Percentiles rank a stretch among this genome's conserved stretches.
phyloP scores from a whole-genome alignment of 64 coral and sea anemone genomes.

The Montipora cactus region DNA sequence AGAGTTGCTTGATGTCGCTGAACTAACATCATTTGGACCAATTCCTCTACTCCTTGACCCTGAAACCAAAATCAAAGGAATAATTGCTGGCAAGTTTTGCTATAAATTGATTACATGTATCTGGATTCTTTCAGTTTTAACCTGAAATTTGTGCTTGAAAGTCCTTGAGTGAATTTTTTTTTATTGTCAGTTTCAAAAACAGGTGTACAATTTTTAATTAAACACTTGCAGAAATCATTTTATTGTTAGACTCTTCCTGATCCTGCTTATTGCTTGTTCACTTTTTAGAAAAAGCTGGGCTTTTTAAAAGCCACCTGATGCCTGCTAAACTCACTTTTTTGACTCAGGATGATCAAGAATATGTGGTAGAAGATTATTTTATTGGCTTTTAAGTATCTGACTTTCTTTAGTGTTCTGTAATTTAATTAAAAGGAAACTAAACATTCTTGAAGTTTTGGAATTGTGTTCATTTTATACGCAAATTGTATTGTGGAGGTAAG shows the following conservation, averaged over 20 bases:
- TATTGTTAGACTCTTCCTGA: too few relatives aligned
- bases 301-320: constrained; percentile 98
- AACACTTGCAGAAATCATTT: background rate
- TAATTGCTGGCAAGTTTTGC: constrained; percentile 77
- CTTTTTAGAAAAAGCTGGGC: constrained; percentile 88
- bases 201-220: too few relatives aligned
- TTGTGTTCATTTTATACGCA: too few relatives aligned
- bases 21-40: constrained; percentile 76
- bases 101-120: constrained; percentile 46
- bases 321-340: constrained; percentile 91
- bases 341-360: constrained; percentile 90
- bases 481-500: too few relatives aligned
- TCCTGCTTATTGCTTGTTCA: background rate
- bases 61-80: constrained; percentile 89
- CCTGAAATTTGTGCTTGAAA: background rate
- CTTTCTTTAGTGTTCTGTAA: background rate
- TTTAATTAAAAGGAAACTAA: too few relatives aligned
- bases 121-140: too few relatives aligned
- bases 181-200: too few relatives aligned
- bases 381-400: background rate
- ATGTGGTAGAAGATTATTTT: constrained; percentile 75
- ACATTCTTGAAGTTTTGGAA: too few relatives aligned
- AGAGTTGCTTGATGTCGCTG: constrained; percentile 86
- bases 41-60: constrained; percentile 94
- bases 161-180: too few relatives aligned